These are phyloP conservation scores for Ispidina picta DNA, from an alignment of 2,797 vertebrate genomes.

Conservation along the genomic window DNA sequence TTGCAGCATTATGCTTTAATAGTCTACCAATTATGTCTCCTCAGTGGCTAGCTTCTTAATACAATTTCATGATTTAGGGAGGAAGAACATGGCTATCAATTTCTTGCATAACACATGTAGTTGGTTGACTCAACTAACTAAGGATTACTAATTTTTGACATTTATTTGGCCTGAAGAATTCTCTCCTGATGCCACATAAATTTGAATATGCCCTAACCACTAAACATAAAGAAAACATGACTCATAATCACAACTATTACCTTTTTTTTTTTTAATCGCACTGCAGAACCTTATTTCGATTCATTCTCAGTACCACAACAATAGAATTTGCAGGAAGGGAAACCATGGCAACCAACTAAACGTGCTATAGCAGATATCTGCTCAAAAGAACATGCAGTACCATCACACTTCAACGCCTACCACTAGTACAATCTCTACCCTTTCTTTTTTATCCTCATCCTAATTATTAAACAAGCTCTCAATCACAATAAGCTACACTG, in stretches of 20 bases:
- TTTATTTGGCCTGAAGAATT: constrained; percentile 14
- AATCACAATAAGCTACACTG: constrained; percentile 43
- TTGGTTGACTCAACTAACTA: neutral
- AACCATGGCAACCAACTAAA: constrained; percentile 83
- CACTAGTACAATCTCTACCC: constrained; percentile 63
- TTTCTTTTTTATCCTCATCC: constrained; percentile 65
- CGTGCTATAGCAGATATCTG: constrained; percentile 72
- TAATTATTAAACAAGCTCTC: constrained; percentile 71
- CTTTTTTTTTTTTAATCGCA: constrained; percentile 42
- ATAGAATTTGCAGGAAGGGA: constrained; percentile 76
- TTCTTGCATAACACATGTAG: neutral
- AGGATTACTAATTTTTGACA: neutral
- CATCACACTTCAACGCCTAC: constrained; percentile 74
- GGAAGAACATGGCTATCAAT: neutral
- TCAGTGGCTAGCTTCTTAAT: neutral
- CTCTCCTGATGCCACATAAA: neutral
- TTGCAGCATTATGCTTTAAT: neutral
- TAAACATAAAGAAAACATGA: constrained; percentile 20
- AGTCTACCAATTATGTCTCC: neutral
- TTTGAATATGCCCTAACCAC: neutral
- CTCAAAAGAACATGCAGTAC: constrained; percentile 79
- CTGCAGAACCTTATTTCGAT: constrained; percentile 69
- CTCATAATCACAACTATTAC: constrained; percentile 48
- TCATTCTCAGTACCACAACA: constrained; percentile 73
- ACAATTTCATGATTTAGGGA: neutral